Evolutionary conservation across 2,797 vertebrate species (phyloP).

Genomic region (Mormyrus hasselquistii): DNA sequence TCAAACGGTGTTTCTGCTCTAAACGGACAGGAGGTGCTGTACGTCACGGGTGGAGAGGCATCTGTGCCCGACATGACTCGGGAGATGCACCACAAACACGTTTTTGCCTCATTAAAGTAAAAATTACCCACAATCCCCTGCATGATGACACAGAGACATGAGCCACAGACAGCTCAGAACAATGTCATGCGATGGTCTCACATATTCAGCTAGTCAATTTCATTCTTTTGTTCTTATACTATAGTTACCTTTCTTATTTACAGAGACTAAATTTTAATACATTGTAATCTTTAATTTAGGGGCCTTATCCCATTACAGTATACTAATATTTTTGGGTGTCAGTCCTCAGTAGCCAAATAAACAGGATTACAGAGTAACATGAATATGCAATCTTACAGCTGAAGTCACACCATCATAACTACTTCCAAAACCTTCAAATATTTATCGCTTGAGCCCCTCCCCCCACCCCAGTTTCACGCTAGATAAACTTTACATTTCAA

Average conservation of each 20-base stretch:
- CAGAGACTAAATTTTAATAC: not conserved
- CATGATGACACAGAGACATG: not conserved
- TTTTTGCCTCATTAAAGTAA: not conserved
- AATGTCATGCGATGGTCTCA: not conserved
- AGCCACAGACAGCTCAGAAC: not conserved
- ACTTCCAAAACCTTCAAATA: not conserved
- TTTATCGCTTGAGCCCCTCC: not conserved
- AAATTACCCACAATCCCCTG: not conserved
- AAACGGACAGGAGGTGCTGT: not conserved
- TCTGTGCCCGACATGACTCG: not conserved
- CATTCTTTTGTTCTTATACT: not conserved
- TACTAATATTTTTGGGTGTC: not conserved
- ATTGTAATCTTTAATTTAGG: not conserved
- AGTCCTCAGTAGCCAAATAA: not conserved
- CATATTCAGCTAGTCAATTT: not conserved
- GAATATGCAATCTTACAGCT: not conserved
- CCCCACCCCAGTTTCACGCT: not conserved
- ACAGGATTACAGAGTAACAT: not conserved
- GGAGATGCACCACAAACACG: not conserved
- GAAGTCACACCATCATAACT: not conserved
- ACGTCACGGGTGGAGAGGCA: not conserved
- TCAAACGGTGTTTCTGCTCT: not conserved
- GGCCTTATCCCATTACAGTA: not conserved
- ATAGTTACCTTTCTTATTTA: not conserved
- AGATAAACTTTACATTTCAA: not conserved